These are phyloP conservation scores for Psittacula derbiana DNA, from an alignment of 2,797 vertebrate species.

Conservation along the genomic window DNA sequence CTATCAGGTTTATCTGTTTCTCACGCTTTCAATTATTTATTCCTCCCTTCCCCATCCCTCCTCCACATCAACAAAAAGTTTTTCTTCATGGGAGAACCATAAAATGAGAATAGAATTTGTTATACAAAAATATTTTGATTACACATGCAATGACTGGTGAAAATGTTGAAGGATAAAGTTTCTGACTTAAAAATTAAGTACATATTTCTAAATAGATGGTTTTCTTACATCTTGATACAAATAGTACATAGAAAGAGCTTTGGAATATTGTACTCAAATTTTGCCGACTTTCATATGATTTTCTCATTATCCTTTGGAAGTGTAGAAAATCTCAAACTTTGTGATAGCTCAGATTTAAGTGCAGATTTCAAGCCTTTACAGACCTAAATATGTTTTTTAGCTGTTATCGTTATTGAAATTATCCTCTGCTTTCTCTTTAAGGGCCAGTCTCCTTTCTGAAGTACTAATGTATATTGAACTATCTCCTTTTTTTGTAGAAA, in stretches of 20 bases:
- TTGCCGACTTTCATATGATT: neutral
- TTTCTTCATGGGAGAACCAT: neutral
- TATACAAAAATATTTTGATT: neutral
- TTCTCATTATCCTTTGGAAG: neutral
- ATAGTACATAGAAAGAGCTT: neutral
- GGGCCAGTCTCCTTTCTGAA: neutral
- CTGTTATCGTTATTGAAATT: neutral
- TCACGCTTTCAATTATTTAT: neutral
- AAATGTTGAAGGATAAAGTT: neutral
- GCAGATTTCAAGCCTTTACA: neutral
- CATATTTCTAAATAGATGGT: neutral
- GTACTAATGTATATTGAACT: neutral
- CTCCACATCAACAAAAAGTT: neutral
- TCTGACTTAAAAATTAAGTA: neutral
- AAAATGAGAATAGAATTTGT: neutral
- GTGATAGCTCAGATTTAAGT: neutral
- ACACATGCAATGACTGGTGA: neutral
- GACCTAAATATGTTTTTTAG: neutral
- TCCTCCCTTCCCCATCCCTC: neutral
- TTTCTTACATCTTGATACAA: neutral
- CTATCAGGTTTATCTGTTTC: neutral
- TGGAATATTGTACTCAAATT: neutral
- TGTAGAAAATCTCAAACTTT: neutral
- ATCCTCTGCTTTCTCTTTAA: neutral
- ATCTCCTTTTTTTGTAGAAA: neutral